These are phyloP conservation scores for Oenanthe melanoleuca DNA, from an alignment of 2,113 vertebrate species.

Conservation along the genomic window DNA sequence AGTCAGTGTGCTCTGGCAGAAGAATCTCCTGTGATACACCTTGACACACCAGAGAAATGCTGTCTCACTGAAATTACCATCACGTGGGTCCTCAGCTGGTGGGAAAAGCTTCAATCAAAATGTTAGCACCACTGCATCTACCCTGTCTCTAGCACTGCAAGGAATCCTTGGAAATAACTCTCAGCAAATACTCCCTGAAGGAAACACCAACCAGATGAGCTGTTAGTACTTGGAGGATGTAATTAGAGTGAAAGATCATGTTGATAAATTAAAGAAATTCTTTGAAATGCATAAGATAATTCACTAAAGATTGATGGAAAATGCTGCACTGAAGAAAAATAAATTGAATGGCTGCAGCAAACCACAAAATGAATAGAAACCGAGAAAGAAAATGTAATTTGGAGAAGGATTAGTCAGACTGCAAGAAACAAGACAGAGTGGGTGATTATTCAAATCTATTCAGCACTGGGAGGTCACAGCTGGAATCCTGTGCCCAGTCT, in stretches of 20 bases:
- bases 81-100: background rate
- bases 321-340: background rate
- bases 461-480: background rate
- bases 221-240: background rate
- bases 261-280: background rate
- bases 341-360: background rate
- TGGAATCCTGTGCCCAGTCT: background rate
- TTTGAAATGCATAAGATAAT: slow-evolving; percentile 4
- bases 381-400: slow-evolving; percentile 11
- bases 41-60: background rate
- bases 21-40: background rate
- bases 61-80: background rate
- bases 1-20: background rate
- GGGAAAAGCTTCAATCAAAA: slow-evolving; percentile 6
- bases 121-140: background rate
- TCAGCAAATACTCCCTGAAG: background rate
- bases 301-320: slow-evolving; percentile 5
- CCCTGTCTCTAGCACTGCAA: background rate
- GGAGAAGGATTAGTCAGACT: background rate
- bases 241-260: background rate
- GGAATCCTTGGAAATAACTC: background rate
- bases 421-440: background rate
- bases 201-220: background rate
- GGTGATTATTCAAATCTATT: background rate
- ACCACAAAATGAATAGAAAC: background rate